phyloP scores from a whole-genome alignment of 2,888 invertebrate genomes.

The Sesamia inferens region DNA sequence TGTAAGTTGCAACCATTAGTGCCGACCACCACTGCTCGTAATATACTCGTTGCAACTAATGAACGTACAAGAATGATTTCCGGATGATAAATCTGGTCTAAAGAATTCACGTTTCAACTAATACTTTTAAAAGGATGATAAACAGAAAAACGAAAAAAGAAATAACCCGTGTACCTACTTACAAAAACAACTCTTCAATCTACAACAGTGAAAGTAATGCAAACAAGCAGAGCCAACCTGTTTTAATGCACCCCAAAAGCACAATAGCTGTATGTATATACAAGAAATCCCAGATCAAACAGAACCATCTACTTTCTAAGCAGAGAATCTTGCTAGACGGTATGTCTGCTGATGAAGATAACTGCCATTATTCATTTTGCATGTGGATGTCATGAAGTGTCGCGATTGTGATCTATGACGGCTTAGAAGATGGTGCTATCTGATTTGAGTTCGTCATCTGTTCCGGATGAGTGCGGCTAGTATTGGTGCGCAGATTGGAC shows the following conservation, averaged over 20 bases:
- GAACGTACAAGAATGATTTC: no score
- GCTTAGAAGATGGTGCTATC: conserved; percentile 57
- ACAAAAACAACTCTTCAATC: conserved; percentile 25
- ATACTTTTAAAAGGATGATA: conserved; percentile 28
- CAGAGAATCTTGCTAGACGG: conserved; percentile 45
- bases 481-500: conserved; percentile 9
- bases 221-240: conserved; percentile 37
- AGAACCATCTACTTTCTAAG: conserved; percentile 63
- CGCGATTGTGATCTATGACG: conserved; percentile 61
- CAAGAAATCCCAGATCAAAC: conserved; percentile 54
- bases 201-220: conserved; percentile 41
- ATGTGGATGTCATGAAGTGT: conserved; percentile 61
- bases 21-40: no score
- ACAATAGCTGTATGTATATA: conserved; percentile 27
- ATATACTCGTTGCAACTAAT: neutral
- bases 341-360: conserved; percentile 59
- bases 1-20: no score
- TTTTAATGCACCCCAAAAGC: conserved; percentile 46
- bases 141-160: conserved; percentile 17
- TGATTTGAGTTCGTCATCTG: conserved; percentile 57
- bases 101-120: neutral
- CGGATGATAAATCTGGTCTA: neutral
- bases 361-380: conserved; percentile 65
- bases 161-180: conserved; percentile 1
- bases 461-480: conserved; percentile 17